Evolutionary conservation across 2,888 invertebrate species (phyloP), one percentile per base, ranked within the genome.

Genomic region (Catocala nupta): DNA sequence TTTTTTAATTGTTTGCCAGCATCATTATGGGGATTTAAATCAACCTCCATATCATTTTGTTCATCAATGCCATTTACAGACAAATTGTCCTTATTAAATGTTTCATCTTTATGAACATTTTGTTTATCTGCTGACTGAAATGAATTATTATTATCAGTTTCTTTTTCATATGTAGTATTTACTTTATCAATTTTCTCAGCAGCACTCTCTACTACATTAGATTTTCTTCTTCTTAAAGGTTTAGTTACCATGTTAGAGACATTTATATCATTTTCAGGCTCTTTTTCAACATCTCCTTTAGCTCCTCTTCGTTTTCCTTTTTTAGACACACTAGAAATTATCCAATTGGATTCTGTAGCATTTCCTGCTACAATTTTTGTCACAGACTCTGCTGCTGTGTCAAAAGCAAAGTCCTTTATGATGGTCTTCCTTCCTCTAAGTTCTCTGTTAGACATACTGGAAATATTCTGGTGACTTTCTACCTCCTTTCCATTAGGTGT

Each of bases 151-250:
- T 49, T 34, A 8, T 49, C 45, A 10, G 42, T 45, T 9, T 55
- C 63, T 61, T 72, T 70, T 10, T 78, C 73, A 69, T 65, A 66
- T 39, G 71, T 76, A 57, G 59, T 63, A 56, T 78, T 68, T 25
- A 65, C 5, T 49, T 66, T 45, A 12, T 59, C 61, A 68, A 44
- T 49, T 74, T 70, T 68, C 45, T 75, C 70, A 65, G 60, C 63
- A 13, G 72, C 73, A 16, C 52, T 55, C 70, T 77, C 47, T 33
- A 56, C 61, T 6, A 64, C n/a, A n/a, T 33, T 62, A 13, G 43
- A 39, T 59, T 53, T 55, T 16, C 44, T 66, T 57, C 36, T 55
- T 57, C 36, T 55, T 12, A 47, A n/a, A 5, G 51, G 47, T 34
- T 53, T 68, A 9, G 42, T 12, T 33, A 44, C 12, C 0, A n/a